Evolutionary conservation across 2,888 invertebrate species (phyloP).

Genomic region (Dryomyza anilis): DNA sequence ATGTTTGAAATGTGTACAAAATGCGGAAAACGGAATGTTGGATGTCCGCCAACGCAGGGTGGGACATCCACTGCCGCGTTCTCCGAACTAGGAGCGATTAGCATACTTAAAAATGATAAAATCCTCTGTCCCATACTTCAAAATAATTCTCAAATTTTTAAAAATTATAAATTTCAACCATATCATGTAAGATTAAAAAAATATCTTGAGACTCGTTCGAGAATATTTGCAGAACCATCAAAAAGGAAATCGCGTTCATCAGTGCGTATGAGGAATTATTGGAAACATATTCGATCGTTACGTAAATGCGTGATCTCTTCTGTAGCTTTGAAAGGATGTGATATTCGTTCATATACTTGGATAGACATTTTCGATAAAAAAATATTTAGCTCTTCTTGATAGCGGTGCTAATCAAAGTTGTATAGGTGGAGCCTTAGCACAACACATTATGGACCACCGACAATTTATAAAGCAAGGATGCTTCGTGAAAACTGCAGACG

Average conservation of each 20-base stretch:
- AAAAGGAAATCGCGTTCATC: neutral
- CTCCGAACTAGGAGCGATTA: neutral
- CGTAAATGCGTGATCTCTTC: neutral
- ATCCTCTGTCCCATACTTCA: neutral
- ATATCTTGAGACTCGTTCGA: neutral
- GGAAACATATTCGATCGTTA: neutral
- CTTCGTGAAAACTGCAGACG: neutral
- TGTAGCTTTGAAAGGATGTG: neutral
- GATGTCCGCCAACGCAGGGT: neutral
- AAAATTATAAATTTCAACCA: neutral
- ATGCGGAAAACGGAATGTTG: neutral
- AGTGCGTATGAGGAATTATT: neutral
- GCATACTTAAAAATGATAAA: neutral
- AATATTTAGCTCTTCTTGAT: neutral
- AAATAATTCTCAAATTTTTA: neutral
- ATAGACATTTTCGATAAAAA: neutral
- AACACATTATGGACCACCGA: neutral
- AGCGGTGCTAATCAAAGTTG: slow-evolving; percentile 2
- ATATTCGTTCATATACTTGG: slow-evolving; percentile 2
- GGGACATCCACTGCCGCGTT: neutral
- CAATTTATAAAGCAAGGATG: neutral
- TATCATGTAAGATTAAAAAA: neutral
- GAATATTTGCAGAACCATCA: neutral
- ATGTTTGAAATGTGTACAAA: slow-evolving; percentile 35
- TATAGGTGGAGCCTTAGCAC: slow-evolving; percentile 3